Conservation (phyloP, 1,140 invertebrate genomes). For the Apis dorsata region DNA sequence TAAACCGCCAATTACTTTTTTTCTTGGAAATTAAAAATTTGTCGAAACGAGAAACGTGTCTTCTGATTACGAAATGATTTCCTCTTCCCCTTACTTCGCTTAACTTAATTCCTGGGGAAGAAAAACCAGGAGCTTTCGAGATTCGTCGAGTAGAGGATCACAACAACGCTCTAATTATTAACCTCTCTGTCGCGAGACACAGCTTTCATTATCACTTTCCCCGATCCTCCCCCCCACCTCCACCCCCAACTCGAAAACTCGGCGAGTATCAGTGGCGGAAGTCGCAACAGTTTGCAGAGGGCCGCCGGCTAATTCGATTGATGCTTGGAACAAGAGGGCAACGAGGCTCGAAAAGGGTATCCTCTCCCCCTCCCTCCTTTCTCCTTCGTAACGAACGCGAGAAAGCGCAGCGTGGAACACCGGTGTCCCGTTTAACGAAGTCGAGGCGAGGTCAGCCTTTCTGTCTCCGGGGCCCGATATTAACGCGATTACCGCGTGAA, state of each 20-base stretch:
- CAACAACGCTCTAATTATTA: not conserved
- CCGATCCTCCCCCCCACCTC: not conserved
- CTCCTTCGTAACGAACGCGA: constrained; percentile 44
- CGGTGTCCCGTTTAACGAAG: constrained; percentile 64
- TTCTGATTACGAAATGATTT: too few relatives aligned
- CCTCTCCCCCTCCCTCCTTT: not conserved
- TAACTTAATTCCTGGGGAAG: too few relatives aligned
- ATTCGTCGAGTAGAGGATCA: not conserved
- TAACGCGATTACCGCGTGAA: constrained; percentile 63
- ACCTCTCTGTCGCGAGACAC: not conserved
- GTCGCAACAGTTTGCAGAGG: constrained; percentile 29
- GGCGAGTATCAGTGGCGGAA: not conserved
- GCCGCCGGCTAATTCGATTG: constrained; percentile 27
- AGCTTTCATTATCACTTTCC: not conserved
- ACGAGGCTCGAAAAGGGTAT: not conserved
- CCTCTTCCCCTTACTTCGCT: too few relatives aligned
- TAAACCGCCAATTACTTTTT: too few relatives aligned
- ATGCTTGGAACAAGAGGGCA: constrained; percentile 8
- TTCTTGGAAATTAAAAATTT: too few relatives aligned
- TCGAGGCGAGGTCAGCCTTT: constrained; percentile 51
- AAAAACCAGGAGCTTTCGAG: too few relatives aligned
- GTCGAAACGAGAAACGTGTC: too few relatives aligned
- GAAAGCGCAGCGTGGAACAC: not conserved
- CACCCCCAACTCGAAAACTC: not conserved
- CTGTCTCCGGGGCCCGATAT: constrained; percentile 58